A percentile compares a stretch with the other conserved stretches of the same genome.
Conservation (phyloP, 2,113 vertebrate species). For the Oncorhynchus tshawytscha region DNA sequence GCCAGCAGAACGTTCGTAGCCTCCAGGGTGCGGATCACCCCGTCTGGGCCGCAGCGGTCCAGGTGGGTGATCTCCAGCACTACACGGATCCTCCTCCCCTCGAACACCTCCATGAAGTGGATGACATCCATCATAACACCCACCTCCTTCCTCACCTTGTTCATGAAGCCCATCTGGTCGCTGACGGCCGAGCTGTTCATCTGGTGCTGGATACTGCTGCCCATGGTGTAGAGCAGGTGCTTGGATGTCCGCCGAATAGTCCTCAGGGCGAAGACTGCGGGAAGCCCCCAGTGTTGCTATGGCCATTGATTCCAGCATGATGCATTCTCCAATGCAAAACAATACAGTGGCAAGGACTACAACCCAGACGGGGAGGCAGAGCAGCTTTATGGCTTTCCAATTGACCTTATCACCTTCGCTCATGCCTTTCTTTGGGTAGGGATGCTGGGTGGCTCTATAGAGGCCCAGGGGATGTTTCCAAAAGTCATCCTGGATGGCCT, state of each 20-base stretch:
- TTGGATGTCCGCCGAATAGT: constrained; percentile 62
- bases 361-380: constrained; percentile 52
- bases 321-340: neutral
- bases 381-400: constrained; percentile 50
- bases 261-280: constrained; percentile 55
- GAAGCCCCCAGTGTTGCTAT: constrained; percentile 57
- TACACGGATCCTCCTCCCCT: constrained; percentile 69
- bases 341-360: constrained; percentile 40
- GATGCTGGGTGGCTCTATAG: constrained; percentile 55
- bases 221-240: constrained; percentile 73
- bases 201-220: constrained; percentile 71
- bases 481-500: constrained; percentile 68
- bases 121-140: constrained; percentile 67
- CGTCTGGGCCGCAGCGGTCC: constrained; percentile 74
- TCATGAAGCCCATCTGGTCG: constrained; percentile 79
- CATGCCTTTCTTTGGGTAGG: constrained; percentile 22
- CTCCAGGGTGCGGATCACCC: constrained; percentile 73
- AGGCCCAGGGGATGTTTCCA: constrained; percentile 72
- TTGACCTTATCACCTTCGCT: constrained; percentile 32
- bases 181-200: constrained; percentile 71
- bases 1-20: constrained; percentile 76
- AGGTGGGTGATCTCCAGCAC: constrained; percentile 76
- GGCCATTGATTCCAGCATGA: constrained; percentile 52
- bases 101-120: constrained; percentile 78
- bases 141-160: constrained; percentile 72